phyloP scores from a whole-genome alignment of 1,140 invertebrate genomes.

The Drosophila subpulchrella region DNA sequence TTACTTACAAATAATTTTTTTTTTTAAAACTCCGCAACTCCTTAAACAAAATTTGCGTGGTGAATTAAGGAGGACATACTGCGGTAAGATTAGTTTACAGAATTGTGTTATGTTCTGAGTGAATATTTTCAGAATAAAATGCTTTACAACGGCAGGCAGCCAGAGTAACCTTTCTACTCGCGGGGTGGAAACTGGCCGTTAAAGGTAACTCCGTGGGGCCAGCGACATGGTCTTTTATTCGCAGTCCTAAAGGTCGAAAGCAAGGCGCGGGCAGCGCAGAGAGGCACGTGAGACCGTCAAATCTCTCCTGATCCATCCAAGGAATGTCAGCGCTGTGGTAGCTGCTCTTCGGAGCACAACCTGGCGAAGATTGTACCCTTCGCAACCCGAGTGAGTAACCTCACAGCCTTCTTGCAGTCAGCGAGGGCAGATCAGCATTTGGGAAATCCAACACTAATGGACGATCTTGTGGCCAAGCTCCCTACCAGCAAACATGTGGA shows the following conservation, averaged over 20 bases:
- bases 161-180: neutral
- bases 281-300: too few relatives aligned
- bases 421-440: neutral
- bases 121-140: too few relatives aligned
- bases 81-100: too few relatives aligned
- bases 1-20: too few relatives aligned
- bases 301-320: too few relatives aligned
- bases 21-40: too few relatives aligned
- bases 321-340: too few relatives aligned
- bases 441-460: neutral
- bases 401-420: conserved; percentile 4
- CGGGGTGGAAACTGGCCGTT: neutral
- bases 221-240: neutral
- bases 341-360: neutral
- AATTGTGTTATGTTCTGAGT: too few relatives aligned
- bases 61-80: too few relatives aligned
- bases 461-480: conserved; percentile 6
- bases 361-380: conserved; percentile 2
- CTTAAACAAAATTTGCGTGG: too few relatives aligned
- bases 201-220: neutral
- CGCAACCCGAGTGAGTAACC: conserved; percentile 3
- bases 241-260: neutral
- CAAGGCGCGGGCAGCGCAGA: neutral
- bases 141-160: too few relatives aligned
- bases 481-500: neutral